Percentiles rank a stretch among this genome's conserved stretches.
Conservation (phyloP, 2,797 vertebrate species). For the Catamblyrhynchus diadema region DNA sequence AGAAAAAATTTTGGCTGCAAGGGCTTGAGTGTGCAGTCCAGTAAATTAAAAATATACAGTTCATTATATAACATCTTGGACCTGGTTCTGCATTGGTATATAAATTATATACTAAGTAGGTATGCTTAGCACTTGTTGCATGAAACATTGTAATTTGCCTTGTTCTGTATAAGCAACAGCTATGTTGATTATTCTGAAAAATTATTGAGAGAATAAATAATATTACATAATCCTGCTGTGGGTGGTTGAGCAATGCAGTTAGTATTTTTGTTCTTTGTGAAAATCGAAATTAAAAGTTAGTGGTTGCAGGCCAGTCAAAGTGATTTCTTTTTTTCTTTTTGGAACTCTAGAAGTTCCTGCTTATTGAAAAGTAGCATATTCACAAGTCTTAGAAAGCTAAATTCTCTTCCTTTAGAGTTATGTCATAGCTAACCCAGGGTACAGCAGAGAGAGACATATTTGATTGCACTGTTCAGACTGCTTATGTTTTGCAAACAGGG, state of each 20-base stretch:
- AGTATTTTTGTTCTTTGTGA: not conserved
- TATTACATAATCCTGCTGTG: not conserved
- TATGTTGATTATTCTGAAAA: not conserved
- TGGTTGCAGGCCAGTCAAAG: not conserved
- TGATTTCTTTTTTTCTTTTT: not conserved
- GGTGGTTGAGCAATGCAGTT: not conserved
- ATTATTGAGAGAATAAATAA: not conserved
- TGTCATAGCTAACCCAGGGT: not conserved
- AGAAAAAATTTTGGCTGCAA: not conserved
- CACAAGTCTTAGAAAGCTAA: not conserved
- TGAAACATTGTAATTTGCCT: not conserved
- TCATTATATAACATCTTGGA: not conserved
- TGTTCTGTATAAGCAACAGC: not conserved
- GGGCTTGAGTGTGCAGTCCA: not conserved
- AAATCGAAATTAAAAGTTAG: not conserved
- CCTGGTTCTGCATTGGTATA: not conserved
- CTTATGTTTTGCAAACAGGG: not conserved
- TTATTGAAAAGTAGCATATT: not conserved
- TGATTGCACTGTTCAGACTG: not conserved
- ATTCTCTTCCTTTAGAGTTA: not conserved
- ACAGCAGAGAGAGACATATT: not conserved
- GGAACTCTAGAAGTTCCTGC: not conserved
- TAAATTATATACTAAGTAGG: not conserved
- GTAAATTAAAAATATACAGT: not conserved
- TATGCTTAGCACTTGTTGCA: not conserved